Evolutionary conservation across 2,113 vertebrate species (phyloP).

Genomic region (Vanacampus margaritifer): DNA sequence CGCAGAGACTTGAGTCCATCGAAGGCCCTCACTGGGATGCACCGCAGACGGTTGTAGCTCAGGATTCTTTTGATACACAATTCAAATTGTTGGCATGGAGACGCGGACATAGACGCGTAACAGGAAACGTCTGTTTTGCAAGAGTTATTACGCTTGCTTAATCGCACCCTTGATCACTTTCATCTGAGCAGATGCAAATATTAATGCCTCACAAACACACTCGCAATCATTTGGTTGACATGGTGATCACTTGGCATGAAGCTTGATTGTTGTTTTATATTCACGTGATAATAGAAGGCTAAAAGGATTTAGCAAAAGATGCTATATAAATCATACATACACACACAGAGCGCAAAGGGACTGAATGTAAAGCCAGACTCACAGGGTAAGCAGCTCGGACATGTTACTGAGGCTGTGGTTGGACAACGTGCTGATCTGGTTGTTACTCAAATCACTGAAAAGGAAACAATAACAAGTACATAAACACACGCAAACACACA

Average conservation of each 20-base stretch:
- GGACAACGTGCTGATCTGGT: slow-evolving; percentile 98
- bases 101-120: slow-evolving; percentile 4
- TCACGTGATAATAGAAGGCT: not conserved
- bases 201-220: not conserved
- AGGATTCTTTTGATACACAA: slow-evolving; percentile 82
- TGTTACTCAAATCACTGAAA: slow-evolving; percentile 99
- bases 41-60: slow-evolving; percentile 91
- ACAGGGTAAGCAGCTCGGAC: slow-evolving; percentile 97
- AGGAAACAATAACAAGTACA: slow-evolving; percentile 63
- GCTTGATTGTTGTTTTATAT: not conserved
- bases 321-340: slow-evolving; percentile 6
- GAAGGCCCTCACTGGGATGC: slow-evolving; percentile 86
- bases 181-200: not conserved
- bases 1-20: slow-evolving; percentile 89
- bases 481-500: slow-evolving; percentile 49
- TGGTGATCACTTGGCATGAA: not conserved
- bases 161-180: not conserved
- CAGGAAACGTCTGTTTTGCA: not conserved
- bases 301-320: not conserved
- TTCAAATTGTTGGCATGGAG: slow-evolving; percentile 29
- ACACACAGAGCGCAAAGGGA: slow-evolving; percentile 26
- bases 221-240: not conserved
- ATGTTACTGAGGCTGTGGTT: slow-evolving; percentile 99
- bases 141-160: slow-evolving; percentile 1
- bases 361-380: slow-evolving; percentile 76